Evolutionary conservation across 2,888 invertebrate species (phyloP).

Genomic region (Neoaliturus tenellus): DNA sequence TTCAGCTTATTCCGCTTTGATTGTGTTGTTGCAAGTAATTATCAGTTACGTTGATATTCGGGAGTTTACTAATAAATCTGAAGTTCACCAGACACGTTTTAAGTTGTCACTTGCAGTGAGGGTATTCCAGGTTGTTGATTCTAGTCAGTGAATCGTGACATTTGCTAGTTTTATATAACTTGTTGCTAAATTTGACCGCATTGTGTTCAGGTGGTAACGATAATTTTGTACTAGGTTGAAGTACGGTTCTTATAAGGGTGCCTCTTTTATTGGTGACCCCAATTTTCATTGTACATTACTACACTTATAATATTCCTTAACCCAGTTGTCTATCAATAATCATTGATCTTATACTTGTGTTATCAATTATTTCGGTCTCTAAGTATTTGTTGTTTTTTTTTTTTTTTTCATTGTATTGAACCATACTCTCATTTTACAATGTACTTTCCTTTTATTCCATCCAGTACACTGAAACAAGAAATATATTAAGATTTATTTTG

Average conservation of each 20-base stretch:
- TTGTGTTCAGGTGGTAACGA: neutral
- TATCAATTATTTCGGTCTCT: neutral
- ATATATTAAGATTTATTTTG: neutral
- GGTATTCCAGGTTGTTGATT: neutral
- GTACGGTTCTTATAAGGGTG: too few relatives aligned
- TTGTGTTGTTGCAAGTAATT: too few relatives aligned
- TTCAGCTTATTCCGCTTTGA: too few relatives aligned
- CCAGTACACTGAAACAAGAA: neutral
- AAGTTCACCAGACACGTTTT: too few relatives aligned
- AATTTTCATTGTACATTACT: too few relatives aligned
- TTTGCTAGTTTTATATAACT: neutral
- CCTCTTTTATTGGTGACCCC: too few relatives aligned
- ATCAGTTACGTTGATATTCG: neutral
- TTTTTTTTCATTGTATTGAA: neutral
- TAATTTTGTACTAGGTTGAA: neutral
- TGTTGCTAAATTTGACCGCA: neutral
- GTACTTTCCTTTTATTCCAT: neutral
- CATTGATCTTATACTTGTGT: neutral
- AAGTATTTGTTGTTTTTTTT: neutral
- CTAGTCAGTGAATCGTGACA: neutral
- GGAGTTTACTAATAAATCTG: too few relatives aligned
- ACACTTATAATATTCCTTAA: neutral
- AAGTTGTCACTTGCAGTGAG: too few relatives aligned
- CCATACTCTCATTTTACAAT: neutral
- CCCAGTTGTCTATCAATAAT: neutral